Evolutionary conservation across 2,888 invertebrate genomes (phyloP).

Genomic region (Diarsia rubi): DNA sequence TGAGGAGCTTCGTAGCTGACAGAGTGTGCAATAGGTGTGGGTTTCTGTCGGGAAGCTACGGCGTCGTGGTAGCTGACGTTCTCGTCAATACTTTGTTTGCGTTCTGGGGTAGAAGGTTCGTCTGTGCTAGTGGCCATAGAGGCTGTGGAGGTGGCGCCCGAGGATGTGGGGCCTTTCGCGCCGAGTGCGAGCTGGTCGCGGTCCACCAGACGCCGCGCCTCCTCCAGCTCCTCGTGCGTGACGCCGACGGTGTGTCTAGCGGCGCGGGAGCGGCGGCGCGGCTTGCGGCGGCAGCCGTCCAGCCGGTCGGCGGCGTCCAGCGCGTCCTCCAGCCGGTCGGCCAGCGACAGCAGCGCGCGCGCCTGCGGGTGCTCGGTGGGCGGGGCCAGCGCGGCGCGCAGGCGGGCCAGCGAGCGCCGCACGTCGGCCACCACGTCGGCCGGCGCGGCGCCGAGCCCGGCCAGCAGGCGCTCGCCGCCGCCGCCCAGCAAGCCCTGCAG

Average conservation of each 20-base stretch:
- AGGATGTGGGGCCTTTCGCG: slow-evolving; percentile 65
- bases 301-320: slow-evolving; percentile 84
- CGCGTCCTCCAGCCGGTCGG: slow-evolving; percentile 93
- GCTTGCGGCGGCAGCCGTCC: slow-evolving; percentile 83
- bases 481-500: slow-evolving; percentile 92
- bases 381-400: slow-evolving; percentile 93
- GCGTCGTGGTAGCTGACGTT: slow-evolving; percentile 78
- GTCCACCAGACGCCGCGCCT: slow-evolving; percentile 94
- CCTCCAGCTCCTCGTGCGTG: slow-evolving; percentile 94
- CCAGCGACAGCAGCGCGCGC: slow-evolving; percentile 92
- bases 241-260: slow-evolving; percentile 96
- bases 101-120: slow-evolving; percentile 79
- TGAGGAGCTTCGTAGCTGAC: slow-evolving; percentile 76
- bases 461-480: slow-evolving; percentile 83
- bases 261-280: slow-evolving; percentile 92
- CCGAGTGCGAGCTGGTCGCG: slow-evolving; percentile 77
- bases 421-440: slow-evolving; percentile 94
- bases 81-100: slow-evolving; percentile 79
- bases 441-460: slow-evolving; percentile 88
- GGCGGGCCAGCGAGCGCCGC: slow-evolving; percentile 93
- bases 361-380: slow-evolving; percentile 89
- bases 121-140: slow-evolving; percentile 64
- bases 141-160: slow-evolving; percentile 77
- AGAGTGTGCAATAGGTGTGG: slow-evolving; percentile 76
- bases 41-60: slow-evolving; percentile 75